Evolutionary conservation across 2,888 invertebrate species (phyloP).

Genomic region (Heliconius charithonia): DNA sequence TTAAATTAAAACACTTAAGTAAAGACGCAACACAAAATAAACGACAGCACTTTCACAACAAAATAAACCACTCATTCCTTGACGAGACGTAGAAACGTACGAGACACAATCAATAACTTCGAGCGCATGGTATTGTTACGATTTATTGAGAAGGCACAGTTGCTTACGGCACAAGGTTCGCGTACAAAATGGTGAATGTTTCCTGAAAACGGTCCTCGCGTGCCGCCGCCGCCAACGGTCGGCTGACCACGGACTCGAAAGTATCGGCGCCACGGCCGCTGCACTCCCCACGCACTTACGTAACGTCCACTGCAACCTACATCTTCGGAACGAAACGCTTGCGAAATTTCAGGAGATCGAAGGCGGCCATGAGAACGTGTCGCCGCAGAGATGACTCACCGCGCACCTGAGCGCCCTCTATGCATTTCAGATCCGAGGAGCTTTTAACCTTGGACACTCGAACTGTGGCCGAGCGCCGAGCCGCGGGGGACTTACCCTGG

Average conservation of each 20-base stretch:
- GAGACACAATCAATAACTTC: constrained; percentile 53
- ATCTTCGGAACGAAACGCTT: constrained; percentile 63
- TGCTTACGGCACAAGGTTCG: constrained; percentile 63
- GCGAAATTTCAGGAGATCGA: constrained; percentile 66
- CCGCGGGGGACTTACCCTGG: constrained; percentile 72
- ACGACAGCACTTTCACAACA: constrained; percentile 65
- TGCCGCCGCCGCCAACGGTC: constrained; percentile 72
- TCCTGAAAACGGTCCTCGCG: constrained; percentile 78
- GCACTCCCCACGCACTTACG: constrained; percentile 76
- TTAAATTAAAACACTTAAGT: constrained; percentile 11
- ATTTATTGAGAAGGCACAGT: constrained; percentile 48
- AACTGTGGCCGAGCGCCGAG: constrained; percentile 47
- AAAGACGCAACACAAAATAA: constrained; percentile 43
- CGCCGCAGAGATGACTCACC: constrained; percentile 81
- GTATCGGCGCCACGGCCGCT: constrained; percentile 70
- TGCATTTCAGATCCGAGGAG: constrained; percentile 59
- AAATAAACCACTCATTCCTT: constrained; percentile 57
- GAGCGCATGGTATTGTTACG: constrained; percentile 56
- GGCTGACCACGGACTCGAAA: constrained; percentile 72
- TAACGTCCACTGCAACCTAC: constrained; percentile 75
- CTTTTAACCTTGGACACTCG: constrained; percentile 63
- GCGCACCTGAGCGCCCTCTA: constrained; percentile 70
- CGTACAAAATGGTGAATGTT: constrained; percentile 80
- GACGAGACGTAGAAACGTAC: constrained; percentile 52
- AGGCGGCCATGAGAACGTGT: constrained; percentile 80